Conservation (phyloP, 1,140 invertebrate genomes). For the Ptiloglossa arizonensis region DNA sequence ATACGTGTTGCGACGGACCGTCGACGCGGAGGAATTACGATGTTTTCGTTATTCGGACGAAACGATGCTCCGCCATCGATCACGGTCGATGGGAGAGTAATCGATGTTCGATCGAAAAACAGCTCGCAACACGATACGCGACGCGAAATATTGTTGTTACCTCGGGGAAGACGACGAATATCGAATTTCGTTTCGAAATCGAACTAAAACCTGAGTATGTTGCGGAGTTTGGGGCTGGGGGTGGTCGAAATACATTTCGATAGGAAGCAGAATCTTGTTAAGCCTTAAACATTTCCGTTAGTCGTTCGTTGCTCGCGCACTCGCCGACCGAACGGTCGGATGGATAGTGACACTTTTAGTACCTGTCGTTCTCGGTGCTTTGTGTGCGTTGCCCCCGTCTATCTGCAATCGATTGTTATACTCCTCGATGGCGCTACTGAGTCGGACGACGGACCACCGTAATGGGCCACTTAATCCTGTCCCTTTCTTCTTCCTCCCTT, state of each 20-base stretch:
- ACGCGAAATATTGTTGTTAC: too few relatives aligned
- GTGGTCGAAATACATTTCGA: slow-evolving; percentile 4
- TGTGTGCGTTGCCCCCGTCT: slow-evolving; percentile 73
- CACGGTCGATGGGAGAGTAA: not conserved
- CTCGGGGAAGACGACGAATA: too few relatives aligned
- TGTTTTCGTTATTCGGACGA: not conserved
- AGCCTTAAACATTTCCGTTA: slow-evolving; percentile 51
- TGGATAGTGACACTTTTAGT: slow-evolving; percentile 60
- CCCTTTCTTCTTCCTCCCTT: not conserved
- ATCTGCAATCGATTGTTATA: slow-evolving; percentile 72
- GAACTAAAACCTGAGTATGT: not conserved
- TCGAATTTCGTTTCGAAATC: too few relatives aligned
- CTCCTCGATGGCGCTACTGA: slow-evolving; percentile 73
- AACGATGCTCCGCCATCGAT: not conserved
- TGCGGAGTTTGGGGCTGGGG: not conserved
- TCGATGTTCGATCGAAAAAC: not conserved
- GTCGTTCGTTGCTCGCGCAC: slow-evolving; percentile 52
- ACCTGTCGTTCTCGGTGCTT: slow-evolving; percentile 53
- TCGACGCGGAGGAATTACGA: not conserved
- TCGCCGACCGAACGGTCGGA: slow-evolving; percentile 59
- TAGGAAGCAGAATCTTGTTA: slow-evolving; percentile 50
- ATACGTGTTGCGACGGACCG: not conserved
- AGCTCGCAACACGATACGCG: not conserved
- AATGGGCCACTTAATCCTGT: slow-evolving; percentile 58
- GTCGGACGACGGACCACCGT: slow-evolving; percentile 75